Evolutionary conservation across 2,797 vertebrate genomes (phyloP), one percentile per base, ranked within the genome.

Genomic region (Enteromius unitaeniatus): DNA sequence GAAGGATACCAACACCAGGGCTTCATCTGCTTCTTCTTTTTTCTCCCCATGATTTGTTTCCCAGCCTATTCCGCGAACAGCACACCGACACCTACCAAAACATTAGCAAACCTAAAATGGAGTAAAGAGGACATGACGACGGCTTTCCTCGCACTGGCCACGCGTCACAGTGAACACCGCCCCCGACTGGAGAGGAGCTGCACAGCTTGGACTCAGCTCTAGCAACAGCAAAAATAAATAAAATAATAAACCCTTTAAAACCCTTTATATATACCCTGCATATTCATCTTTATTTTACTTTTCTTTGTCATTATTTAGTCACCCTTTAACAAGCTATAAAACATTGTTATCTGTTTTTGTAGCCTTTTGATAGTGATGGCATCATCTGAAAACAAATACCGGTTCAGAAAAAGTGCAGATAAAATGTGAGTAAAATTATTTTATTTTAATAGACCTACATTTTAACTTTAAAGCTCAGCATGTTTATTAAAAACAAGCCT

Each of bases 11-110:
- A 99, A 90, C 98, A 99, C 98, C 98, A 99, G 4, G 97, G 98
- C 91, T 99, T 99, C 95, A 99, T 93, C 92, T 99, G 97, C 98
- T 99, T 99, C 97, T 99, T 99, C 95, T 99, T 99, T 90, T 99
- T 99, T 72, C 98, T 95, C 15, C 98, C 98, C 97, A 99, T 99
- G 62, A 37, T 73, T 40, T 31, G 23, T 17, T 40, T 34, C 70
- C 21, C 31, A 47, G 17, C 21, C 37, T 72, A 4, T 58, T 51
- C 37, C 8, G 37, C 13, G 34, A 76, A 6, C 76, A 73, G 15
- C 51, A 70, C 40, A 19, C 21, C 11, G 4, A n/a, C 14, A 23
- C 2, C 34, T 53, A 53, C 31, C 19, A 45, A 42, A 85, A 67
- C 68, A 85, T 68, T 78, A 42, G 73, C 83, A 31, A 8, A 37